Conservation (phyloP, 2,888 invertebrate species). For the Drosophila antonietae region DNA sequence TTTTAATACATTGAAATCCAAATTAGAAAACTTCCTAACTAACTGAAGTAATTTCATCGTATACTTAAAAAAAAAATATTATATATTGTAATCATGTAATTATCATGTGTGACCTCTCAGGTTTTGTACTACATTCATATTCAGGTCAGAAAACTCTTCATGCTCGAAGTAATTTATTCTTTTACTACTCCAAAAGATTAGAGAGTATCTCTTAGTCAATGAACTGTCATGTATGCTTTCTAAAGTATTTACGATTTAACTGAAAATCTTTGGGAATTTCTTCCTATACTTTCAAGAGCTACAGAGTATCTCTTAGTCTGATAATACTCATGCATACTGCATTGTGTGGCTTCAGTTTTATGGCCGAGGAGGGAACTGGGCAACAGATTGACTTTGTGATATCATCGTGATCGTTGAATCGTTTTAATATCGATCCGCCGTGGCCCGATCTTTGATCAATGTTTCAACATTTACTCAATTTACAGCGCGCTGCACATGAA, state of each 20-base stretch:
- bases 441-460: constrained; percentile 63
- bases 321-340: not conserved
- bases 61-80: no score
- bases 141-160: not conserved
- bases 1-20: not conserved
- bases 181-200: no score
- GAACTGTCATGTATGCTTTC: no score
- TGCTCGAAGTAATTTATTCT: no score
- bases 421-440: constrained; percentile 48
- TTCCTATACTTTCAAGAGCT: not conserved
- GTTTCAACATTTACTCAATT: constrained; percentile 70
- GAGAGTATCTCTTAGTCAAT: no score
- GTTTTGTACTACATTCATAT: not conserved
- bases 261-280: no score
- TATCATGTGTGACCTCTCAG: not conserved
- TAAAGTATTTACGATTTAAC: no score
- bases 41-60: not conserved
- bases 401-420: constrained; percentile 62
- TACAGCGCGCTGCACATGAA: constrained; percentile 96
- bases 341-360: constrained; percentile 24
- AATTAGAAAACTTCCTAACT: no score
- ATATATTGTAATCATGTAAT: not conserved
- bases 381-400: constrained; percentile 59
- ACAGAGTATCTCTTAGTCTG: constrained; percentile 22
- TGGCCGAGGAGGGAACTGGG: constrained; percentile 22